Conservation (phyloP, 2,888 invertebrate species). For the Ellobium chinense region DNA sequence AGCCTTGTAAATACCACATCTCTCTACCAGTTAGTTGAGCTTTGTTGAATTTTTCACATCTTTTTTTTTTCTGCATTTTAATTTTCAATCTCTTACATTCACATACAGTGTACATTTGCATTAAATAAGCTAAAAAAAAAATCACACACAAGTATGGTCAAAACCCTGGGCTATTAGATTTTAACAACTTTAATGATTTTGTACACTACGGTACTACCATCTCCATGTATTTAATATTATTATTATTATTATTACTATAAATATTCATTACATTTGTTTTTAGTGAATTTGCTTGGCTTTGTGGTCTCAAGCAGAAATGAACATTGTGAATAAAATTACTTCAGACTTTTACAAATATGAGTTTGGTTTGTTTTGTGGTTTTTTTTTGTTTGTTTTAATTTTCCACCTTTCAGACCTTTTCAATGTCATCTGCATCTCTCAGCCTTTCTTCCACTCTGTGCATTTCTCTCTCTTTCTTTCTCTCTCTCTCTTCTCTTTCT, state of each 20-base stretch:
- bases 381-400: background rate
- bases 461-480: no score
- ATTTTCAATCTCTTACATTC: background rate
- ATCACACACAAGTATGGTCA: background rate
- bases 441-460: no score
- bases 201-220: background rate
- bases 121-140: background rate
- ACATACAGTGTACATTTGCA: background rate
- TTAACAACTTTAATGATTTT: background rate
- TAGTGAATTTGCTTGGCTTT: slow-evolving; percentile 36
- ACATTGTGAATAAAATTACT: slow-evolving; percentile 43
- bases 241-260: slow-evolving; percentile 29
- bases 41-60: slow-evolving; percentile 14
- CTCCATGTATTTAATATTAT: slow-evolving; percentile 21
- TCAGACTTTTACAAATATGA: slow-evolving; percentile 16
- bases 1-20: slow-evolving; percentile 10
- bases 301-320: slow-evolving; percentile 30
- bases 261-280: slow-evolving; percentile 28
- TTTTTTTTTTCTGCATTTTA: slow-evolving; percentile 11
- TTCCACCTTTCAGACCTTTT: no score
- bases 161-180: background rate
- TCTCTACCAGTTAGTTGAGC: background rate
- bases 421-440: no score
- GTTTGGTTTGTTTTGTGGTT: background rate
- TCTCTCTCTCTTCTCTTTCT: no score